Percentiles rank a stretch among this genome's conserved stretches.
phyloP scores from a whole-genome alignment of 2,797 vertebrate genomes.

The Intellagama lesueurii region DNA sequence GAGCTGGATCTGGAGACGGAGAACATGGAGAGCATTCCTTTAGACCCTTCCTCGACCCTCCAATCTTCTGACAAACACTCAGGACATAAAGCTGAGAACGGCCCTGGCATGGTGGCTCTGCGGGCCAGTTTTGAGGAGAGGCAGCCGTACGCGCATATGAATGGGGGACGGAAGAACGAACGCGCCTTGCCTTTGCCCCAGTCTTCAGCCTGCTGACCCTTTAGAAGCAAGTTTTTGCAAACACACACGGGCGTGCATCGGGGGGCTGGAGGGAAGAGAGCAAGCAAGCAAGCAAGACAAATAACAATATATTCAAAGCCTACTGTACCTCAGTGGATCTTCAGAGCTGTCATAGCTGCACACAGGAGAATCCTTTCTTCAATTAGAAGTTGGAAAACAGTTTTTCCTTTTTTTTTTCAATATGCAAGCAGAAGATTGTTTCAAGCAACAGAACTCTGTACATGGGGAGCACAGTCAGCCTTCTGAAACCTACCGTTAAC shows the following conservation, averaged over 20 bases:
- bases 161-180: constrained; percentile 95
- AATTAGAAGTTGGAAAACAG: constrained; percentile 78
- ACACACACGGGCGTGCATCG: constrained; percentile 52
- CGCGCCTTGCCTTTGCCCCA: constrained; percentile 94
- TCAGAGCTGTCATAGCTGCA: constrained; percentile 84
- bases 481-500: constrained; percentile 79
- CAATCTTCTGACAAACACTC: constrained; percentile 90
- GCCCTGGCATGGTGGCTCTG: constrained; percentile 89
- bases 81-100: constrained; percentile 88
- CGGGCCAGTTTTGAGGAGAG: constrained; percentile 92
- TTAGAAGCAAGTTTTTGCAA: constrained; percentile 60
- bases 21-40: constrained; percentile 96
- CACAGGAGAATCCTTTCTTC: constrained; percentile 83
- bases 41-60: constrained; percentile 90
- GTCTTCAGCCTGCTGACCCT: constrained; percentile 97
- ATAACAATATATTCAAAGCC: constrained; percentile 79
- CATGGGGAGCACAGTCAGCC: constrained; percentile 76
- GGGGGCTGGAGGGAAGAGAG: constrained; percentile 55
- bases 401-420: constrained; percentile 76
- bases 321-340: constrained; percentile 89
- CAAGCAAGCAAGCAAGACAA: constrained; percentile 53
- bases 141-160: constrained; percentile 98
- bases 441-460: constrained; percentile 75
- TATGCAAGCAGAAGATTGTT: constrained; percentile 84
- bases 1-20: constrained; percentile 96